Evolutionary conservation across 2,888 invertebrate species (phyloP), one percentile per base, ranked within the genome.

Genomic region (Eupithecia pulchellata): DNA sequence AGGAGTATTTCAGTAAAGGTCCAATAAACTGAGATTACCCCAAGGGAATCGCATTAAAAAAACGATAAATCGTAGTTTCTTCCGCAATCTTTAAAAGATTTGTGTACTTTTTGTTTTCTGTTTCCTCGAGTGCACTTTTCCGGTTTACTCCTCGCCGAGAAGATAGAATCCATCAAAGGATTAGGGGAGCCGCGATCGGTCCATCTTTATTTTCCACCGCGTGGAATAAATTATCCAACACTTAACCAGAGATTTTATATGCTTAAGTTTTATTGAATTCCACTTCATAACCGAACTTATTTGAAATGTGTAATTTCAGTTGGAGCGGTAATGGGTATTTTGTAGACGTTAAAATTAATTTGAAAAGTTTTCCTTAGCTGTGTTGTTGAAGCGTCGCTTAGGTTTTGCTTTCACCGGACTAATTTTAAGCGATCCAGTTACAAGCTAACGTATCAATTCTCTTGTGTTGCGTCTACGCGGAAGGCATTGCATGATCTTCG

Each of bases 101-200:
- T 72, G 61, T 68, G 61, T 71, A 85, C 85, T 86, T 85, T 79
- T 86, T 82, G 86, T 88, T 85, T 89, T 88, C 80, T 79, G 82
- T 76, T 77, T 64, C 25, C 78, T 79, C 78, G 78, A 89, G 89
- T 89, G 90, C 89, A 90, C 88, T 91, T 90, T 90, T 87, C 86
- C 85, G 84, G 86, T 86, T 88, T 89, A 81, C 78, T 81, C 84
- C 82, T 68, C 66, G 75, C 84, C 86, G 84, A 81, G 82, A 80
- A 84, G 83, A 84, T 82, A 80, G 86, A 90, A 93, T 93, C 92
- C 91, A 93, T 94, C 92, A 92, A 92, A 91, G 91, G 93, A 93
- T 94, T 92, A 87, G 64, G 89, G 83, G 82, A 84, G 87, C 89
- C 88, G 86, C 81, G 86, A 89, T 90, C 89, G 89, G 86, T 89